Evolutionary conservation across 1,140 invertebrate genomes (phyloP), one percentile per base, ranked within the genome.

Genomic region (Neotoxoptera formosana): DNA sequence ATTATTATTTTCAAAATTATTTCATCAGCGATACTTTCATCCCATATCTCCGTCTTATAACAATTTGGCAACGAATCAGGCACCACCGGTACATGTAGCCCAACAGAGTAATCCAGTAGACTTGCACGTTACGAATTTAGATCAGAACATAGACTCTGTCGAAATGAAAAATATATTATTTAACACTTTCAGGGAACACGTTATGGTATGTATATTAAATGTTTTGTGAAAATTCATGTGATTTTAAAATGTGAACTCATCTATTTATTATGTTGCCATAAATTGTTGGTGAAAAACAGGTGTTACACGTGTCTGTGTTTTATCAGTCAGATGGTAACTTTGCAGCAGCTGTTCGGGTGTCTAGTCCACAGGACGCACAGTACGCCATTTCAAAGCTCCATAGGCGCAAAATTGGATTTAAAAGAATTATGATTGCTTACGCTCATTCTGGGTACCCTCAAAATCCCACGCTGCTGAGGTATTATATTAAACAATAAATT

Each of bases 341-440:
- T 88, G 96, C 96, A 25, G 97, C 97, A 20, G 96, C 96, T 89
- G 96, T 98, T 0, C 97, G 96, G 95, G 96, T 98, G 11, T 96
- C 96, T 20, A 96, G 95, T 93, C 94, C 95, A 89, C 96, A 97
- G 76, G 97, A 98, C 94, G 98, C 98, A 25, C 97, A 98, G 94
- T 97, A 97, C 94, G 97, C 97, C 21, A 98, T 98, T 93, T 98
- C 97, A 8, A 97, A 97, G 94, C 96, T 98, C 56, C 98, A 98
- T 94, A 96, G 97, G 47, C 96, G 97, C 93, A 98, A 98, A 95
- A 96, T 98, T 94, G 98, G 98, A 21, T 97, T 97, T 94, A 98
- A 98, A 94, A 95, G 97, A 91, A 98, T 98, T 94, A 95, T 97
- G 89, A 98, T 98, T 91, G 96, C 97, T 3, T 97, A 98, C 94